Evolutionary conservation across 2,113 vertebrate genomes (phyloP).

Genomic region (Pseudorectes ferrugineus): DNA sequence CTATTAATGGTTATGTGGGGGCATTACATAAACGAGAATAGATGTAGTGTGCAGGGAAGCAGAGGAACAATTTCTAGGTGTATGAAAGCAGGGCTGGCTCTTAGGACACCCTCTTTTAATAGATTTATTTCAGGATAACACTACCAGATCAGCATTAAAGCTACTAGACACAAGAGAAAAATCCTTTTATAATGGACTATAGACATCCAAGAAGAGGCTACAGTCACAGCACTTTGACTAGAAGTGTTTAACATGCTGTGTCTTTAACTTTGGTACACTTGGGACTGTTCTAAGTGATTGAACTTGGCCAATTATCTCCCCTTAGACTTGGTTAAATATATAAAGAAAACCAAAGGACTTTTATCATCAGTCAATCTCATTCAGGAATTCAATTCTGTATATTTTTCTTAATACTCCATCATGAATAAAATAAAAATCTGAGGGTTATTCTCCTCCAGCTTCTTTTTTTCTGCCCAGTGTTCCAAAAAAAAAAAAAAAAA

Average conservation of each 20-base stretch:
- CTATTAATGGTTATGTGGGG: not conserved
- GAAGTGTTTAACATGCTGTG: not conserved
- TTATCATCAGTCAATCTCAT: not conserved
- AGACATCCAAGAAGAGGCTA: not conserved
- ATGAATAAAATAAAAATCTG: not conserved
- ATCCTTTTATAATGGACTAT: not conserved
- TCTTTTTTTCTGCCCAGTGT: not conserved
- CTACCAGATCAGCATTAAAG: not conserved
- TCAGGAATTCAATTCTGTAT: not conserved
- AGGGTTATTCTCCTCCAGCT: not conserved
- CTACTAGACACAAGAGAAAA: not conserved
- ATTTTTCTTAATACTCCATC: not conserved
- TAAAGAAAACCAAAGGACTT: not conserved
- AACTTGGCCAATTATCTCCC: not conserved
- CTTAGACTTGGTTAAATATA: not conserved
- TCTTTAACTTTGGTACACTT: not conserved
- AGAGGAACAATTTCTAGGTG: not conserved
- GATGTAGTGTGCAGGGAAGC: not conserved
- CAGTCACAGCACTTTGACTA: not conserved
- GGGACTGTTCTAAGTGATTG: not conserved
- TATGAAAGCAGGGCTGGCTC: not conserved
- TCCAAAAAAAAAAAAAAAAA: not conserved
- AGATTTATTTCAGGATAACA: not conserved
- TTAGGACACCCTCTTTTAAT: not conserved
- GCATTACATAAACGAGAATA: not conserved